Evolutionary conservation across 2,888 invertebrate genomes (phyloP), one percentile per base, ranked within the genome.

Genomic region (Taphrorychus bicolor): DNA sequence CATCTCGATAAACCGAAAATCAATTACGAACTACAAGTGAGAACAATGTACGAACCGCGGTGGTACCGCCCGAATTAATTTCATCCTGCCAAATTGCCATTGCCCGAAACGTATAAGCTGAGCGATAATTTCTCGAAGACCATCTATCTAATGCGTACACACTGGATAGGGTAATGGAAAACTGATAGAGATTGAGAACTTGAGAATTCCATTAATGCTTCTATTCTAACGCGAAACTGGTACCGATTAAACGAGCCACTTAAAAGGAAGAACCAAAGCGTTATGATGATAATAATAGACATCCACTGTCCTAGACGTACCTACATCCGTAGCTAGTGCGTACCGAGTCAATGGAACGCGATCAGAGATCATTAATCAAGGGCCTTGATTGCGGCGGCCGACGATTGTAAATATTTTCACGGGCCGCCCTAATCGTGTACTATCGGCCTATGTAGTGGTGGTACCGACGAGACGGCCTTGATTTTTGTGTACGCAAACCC

Each of bases 351-450:
- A 64, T 56, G 63, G 45, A 69, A 40, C 48, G 49, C 22, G 53
- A 60, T 69, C 60, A 52, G n/a, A 51, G 53, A 66, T 70, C 70
- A 70, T 70, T 62, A 70, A 70, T 70, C 70, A 70, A 53, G 40
- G 56, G 56, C 32, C 56, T 56, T 64, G 68, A 68, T 68, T 63
- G 62, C 49, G 52, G 58, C 58, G 53, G 54, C 59, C 59, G 63
- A 67, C 63, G 62, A 69, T 69, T 69, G 69, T 69, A 69, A 69
- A 69, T 69, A 69, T 69, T 64, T 69, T 69, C 60, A 65, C 65
- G 69, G 69, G 69, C 69, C 66, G 66, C 69, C 69, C 69, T 61
- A 69, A 69, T 58, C 69, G 66, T 69, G 69, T 69, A 58, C 14
- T 45, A 45, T 32, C 57, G 57, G 22, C 57, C 56, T n/a, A n/a